These are phyloP conservation scores for Cepaea nemoralis DNA, from an alignment of 1,140 invertebrate species.

Conservation along the genomic window DNA sequence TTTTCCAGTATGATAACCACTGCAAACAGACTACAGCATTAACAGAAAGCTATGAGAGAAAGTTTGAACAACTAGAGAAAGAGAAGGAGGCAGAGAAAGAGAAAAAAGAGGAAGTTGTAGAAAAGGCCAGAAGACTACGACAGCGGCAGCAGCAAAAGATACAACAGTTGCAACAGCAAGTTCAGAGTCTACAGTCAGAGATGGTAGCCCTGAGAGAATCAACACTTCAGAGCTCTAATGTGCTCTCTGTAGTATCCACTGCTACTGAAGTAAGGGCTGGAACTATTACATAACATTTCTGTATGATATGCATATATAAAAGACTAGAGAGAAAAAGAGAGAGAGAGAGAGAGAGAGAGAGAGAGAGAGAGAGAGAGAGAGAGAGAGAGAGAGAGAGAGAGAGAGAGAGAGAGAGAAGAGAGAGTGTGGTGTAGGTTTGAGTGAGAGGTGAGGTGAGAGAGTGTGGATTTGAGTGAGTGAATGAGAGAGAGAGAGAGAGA, in stretches of 20 bases:
- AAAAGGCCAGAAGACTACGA: slow-evolving; percentile 38
- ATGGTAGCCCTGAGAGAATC: slow-evolving; percentile 22
- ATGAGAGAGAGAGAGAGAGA: too few relatives aligned
- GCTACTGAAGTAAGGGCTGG: not conserved
- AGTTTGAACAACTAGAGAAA: slow-evolving; percentile 63
- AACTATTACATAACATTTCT: too few relatives aligned
- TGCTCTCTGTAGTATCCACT: not conserved
- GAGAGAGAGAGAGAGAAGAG: too few relatives aligned
- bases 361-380: too few relatives aligned
- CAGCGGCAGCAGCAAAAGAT: slow-evolving; percentile 38
- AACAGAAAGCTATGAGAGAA: slow-evolving; percentile 68
- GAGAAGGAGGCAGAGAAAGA: slow-evolving; percentile 51
- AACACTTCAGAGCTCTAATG: not conserved
- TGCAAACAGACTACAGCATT: slow-evolving; percentile 62
- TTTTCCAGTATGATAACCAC: slow-evolving; percentile 64
- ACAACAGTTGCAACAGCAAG: slow-evolving; percentile 41
- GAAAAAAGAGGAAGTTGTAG: slow-evolving; percentile 37
- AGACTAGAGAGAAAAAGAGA: too few relatives aligned
- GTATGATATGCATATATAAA: too few relatives aligned
- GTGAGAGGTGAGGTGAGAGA: too few relatives aligned
- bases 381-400: too few relatives aligned
- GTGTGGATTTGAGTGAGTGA: too few relatives aligned
- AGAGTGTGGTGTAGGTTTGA: too few relatives aligned
- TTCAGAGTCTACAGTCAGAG: slow-evolving; percentile 42
- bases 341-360: too few relatives aligned